Base-by-base conservation (phyloP, 2,888 invertebrate species). In the Caradrina kadenii region DNA sequence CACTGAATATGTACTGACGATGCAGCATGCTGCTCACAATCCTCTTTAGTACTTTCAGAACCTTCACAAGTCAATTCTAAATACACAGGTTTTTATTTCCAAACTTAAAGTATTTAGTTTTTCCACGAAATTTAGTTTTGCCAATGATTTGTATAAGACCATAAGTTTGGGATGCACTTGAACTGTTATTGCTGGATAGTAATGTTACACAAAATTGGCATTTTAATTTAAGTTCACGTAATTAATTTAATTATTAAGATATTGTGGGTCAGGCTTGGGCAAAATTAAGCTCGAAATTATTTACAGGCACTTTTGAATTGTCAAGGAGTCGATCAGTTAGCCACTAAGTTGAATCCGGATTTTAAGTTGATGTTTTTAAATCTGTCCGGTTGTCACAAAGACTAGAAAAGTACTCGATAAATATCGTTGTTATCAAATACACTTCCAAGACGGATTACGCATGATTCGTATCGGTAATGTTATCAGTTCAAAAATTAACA, bases 401-500 rank as follows among this genome's bases (percentile, higher is more conserved):
- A 49, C 31, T 42, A 15, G 21, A 31, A 49, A 54, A n/a, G 54
- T 42, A 39, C 50, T 65, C 65, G 39, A 72, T 72, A 72, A 55
- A 54, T 72, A 73, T 72, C 66, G 49, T 35, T 66, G 59, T 60
- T 72, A 66, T 72, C 72, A 71, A 70, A 66, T 54, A 65, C 58
- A 58, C 31, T 42, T 54, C 49, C 21, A 72, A 72, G 72, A 72
- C 58, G 45, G 66, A 55, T 72, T 66, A 73, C 54, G 19, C 31
- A 17, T 56, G 70, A 49, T 70, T 60, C 39, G 52, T 56, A 49
- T 45, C 50, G 21, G 52, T 53, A 50, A 66, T 55, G 50, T 73
- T 73, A 73, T 73, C 73, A 50, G 61, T 68, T 68, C 49, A 73
- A 52, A 73, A 58, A 73, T 62, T 73, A 68, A 73, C 60, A 60